phyloP scores from a whole-genome alignment of 2,113 vertebrate species.

The Manacus vitellinus region DNA sequence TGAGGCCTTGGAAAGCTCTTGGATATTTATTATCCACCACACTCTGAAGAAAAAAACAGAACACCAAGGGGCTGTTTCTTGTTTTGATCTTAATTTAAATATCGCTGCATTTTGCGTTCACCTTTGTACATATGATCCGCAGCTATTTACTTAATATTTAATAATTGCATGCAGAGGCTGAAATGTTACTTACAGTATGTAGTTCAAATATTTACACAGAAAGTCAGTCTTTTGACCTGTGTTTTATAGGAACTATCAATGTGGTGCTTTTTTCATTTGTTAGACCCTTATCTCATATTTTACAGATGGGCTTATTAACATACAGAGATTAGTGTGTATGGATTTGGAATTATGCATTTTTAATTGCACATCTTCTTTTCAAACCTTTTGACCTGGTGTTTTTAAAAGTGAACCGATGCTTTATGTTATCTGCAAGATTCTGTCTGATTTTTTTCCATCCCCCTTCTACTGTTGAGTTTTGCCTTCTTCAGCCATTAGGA shows the following conservation, averaged over 20 bases:
- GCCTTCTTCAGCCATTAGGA: background rate
- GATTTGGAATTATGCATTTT: background rate
- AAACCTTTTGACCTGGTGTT: background rate
- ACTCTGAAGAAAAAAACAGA: background rate
- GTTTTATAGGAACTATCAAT: conserved; percentile 56
- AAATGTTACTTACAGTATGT: conserved; percentile 53
- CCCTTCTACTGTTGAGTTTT: background rate
- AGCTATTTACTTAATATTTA: conserved; percentile 71
- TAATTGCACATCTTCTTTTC: background rate
- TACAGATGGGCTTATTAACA: background rate
- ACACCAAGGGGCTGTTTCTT: background rate
- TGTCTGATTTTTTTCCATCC: background rate
- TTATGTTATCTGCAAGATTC: background rate
- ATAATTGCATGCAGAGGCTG: conserved; percentile 38
- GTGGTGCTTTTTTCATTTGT: conserved; percentile 2
- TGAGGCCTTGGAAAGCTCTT: background rate
- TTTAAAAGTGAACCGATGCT: background rate
- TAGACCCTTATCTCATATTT: conserved; percentile 10
- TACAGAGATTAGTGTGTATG: background rate
- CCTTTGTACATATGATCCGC: conserved; percentile 60
- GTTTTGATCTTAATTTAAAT: conserved; percentile 66
- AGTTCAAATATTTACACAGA: conserved; percentile 66
- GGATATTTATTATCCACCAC: conserved; percentile 33
- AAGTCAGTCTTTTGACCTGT: conserved; percentile 38
- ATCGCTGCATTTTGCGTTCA: conserved; percentile 55